phyloP scores from a whole-genome alignment of 2,113 vertebrate species.

The Mirza zaza region DNA sequence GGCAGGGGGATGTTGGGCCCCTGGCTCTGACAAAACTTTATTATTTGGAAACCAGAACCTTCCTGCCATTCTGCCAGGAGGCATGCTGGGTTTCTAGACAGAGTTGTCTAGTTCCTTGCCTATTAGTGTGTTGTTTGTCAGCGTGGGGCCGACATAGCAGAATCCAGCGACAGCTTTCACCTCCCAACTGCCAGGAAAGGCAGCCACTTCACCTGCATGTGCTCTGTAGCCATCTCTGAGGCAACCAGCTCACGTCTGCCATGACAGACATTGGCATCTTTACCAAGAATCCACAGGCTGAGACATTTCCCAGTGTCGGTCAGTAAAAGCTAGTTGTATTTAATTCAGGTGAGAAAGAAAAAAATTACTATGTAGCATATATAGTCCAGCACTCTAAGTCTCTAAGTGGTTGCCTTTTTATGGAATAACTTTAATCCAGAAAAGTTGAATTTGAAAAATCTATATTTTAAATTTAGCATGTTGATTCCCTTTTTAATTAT shows the following conservation, averaged over 20 bases:
- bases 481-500: slow-evolving; percentile 66
- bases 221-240: not conserved
- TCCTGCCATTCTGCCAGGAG: slow-evolving; percentile 66
- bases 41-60: slow-evolving; percentile 69
- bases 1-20: slow-evolving; percentile 12
- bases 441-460: slow-evolving; percentile 62
- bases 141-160: slow-evolving; percentile 51
- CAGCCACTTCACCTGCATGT: slow-evolving; percentile 51
- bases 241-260: not conserved
- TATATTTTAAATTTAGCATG: slow-evolving; percentile 51
- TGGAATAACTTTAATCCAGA: slow-evolving; percentile 8
- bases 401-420: not conserved
- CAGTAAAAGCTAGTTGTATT: slow-evolving; percentile 1
- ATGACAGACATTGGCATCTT: not conserved
- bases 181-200: slow-evolving; percentile 61
- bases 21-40: slow-evolving; percentile 71
- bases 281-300: not conserved
- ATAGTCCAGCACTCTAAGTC: not conserved
- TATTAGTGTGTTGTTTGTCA: slow-evolving; percentile 75
- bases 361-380: not conserved
- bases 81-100: slow-evolving; percentile 65
- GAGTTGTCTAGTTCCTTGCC: slow-evolving; percentile 66
- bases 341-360: not conserved
- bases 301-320: not conserved
- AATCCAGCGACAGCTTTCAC: slow-evolving; percentile 64